Percentiles rank a stretch among this genome's conserved stretches.
Evolutionary conservation across 2,797 vertebrate genomes (phyloP).

Genomic region (Uromys caudimaculatus): DNA sequence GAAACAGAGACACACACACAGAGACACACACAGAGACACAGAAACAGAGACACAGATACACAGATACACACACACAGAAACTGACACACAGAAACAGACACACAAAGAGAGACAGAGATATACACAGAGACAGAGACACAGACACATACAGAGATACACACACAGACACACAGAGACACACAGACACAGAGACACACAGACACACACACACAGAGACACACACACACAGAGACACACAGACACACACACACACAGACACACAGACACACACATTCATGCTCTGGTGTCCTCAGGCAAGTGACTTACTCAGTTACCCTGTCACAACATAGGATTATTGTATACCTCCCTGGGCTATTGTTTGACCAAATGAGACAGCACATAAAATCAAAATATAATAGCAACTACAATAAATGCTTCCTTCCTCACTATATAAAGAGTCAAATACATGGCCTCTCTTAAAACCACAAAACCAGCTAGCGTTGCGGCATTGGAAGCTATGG

Average conservation of each 20-base stretch:
- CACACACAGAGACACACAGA: background rate
- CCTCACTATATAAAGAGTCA: slow-evolving; percentile 29
- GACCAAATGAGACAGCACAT: background rate
- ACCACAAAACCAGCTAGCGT: background rate
- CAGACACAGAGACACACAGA: background rate
- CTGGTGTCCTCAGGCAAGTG: background rate
- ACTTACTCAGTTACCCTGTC: background rate
- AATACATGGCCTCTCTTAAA: slow-evolving; percentile 56
- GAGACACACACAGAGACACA: background rate
- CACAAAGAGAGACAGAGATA: background rate
- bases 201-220: background rate
- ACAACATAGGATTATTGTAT: background rate
- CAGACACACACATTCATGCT: background rate
- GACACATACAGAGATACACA: background rate
- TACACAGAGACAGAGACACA: background rate
- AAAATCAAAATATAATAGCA: slow-evolving; percentile 28
- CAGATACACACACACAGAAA: rapidly evolving
- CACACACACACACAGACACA: background rate
- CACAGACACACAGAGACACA: background rate
- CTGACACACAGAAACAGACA: background rate
- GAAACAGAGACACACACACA: background rate
- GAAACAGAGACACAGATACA: background rate
- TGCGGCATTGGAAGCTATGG: slow-evolving; percentile 27
- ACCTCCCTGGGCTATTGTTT: background rate
- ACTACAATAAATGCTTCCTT: slow-evolving; percentile 55